Conservation (phyloP, 1,140 invertebrate species). For the Pararge aegeria region DNA sequence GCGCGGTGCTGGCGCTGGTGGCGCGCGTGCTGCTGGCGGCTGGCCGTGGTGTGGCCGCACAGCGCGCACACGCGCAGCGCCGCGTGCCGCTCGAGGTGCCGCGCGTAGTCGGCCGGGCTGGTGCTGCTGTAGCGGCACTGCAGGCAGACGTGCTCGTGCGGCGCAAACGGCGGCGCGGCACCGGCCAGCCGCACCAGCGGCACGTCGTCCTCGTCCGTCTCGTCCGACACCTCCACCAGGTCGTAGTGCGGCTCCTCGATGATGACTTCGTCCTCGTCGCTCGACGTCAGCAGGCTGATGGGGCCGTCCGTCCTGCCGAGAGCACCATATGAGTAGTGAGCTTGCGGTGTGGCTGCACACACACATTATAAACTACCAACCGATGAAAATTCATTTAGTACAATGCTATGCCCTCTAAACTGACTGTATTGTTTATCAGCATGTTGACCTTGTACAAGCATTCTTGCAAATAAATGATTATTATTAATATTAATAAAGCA, state of each 20-base stretch:
- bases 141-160: conserved; percentile 50
- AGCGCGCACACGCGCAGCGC: conserved; percentile 44
- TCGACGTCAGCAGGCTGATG: conserved; percentile 62
- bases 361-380: too few relatives aligned
- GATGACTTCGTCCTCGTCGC: conserved; percentile 68
- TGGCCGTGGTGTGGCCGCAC: conserved; percentile 51
- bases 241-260: conserved; percentile 64
- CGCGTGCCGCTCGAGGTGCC: conserved; percentile 33
- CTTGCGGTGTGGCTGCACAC: too few relatives aligned
- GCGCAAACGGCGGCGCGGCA: too few relatives aligned
- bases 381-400: too few relatives aligned
- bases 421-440: too few relatives aligned
- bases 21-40: conserved; percentile 37
- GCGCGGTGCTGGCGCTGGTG: conserved; percentile 50
- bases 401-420: too few relatives aligned
- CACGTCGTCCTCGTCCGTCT: conserved; percentile 62
- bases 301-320: conserved; percentile 47
- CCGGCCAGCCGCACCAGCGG: conserved; percentile 48
- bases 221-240: conserved; percentile 62
- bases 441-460: too few relatives aligned
- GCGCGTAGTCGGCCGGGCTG: conserved; percentile 31
- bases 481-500: too few relatives aligned
- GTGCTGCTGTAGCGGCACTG: conserved; percentile 42
- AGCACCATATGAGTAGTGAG: too few relatives aligned
- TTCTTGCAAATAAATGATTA: too few relatives aligned